Percentiles rank a stretch among this genome's conserved stretches.
These are phyloP conservation scores for Gnathonemus longibarbis DNA, from an alignment of 2,113 vertebrate species.

Conservation along the genomic window DNA sequence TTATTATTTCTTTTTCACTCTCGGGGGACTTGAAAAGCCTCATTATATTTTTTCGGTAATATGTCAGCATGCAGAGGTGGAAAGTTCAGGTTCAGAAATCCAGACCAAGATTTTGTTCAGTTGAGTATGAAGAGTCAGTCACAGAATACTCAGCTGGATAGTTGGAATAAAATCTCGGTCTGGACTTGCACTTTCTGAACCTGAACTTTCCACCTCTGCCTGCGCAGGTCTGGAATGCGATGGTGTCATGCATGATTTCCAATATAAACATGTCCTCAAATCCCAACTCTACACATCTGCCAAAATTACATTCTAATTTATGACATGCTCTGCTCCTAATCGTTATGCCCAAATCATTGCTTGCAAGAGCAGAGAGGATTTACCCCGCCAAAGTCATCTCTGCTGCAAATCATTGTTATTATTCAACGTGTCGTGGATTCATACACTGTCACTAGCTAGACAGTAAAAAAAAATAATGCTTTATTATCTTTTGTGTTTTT, in stretches of 20 bases:
- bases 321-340: neutral
- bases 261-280: neutral
- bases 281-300: neutral
- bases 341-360: neutral
- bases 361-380: neutral
- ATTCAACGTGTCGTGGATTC: constrained; percentile 42
- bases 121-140: neutral
- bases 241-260: neutral
- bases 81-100: neutral
- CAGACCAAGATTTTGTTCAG: neutral
- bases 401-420: constrained; percentile 31
- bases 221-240: neutral
- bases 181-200: neutral
- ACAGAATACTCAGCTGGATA: neutral
- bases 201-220: neutral
- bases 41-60: neutral
- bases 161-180: neutral
- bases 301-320: neutral
- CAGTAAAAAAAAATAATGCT: constrained; percentile 30
- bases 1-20: neutral
- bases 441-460: constrained; percentile 18
- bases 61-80: neutral
- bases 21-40: neutral
- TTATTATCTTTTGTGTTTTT: constrained; percentile 46
- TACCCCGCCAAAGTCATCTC: neutral